phyloP scores from a whole-genome alignment of 1,140 invertebrate genomes.

The Aphelinus certus region DNA sequence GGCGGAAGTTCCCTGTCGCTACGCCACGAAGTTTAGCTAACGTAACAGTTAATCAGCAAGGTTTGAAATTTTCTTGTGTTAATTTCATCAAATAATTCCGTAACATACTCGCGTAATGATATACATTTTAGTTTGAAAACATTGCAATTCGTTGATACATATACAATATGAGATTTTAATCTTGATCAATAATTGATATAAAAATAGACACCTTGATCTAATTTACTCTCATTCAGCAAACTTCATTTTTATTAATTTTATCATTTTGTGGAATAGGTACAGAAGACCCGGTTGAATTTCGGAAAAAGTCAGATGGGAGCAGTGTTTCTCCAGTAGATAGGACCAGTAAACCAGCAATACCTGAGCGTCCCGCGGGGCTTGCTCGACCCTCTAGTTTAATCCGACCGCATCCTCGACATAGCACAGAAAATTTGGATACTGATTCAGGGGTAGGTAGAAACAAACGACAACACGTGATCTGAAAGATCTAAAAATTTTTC shows the following conservation, averaged over 20 bases:
- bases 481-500: background rate
- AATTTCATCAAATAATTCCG: slow-evolving; percentile 4
- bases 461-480: slow-evolving; percentile 5
- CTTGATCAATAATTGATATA: too few relatives aligned
- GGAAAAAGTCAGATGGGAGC: slow-evolving; percentile 56
- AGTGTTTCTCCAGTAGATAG: slow-evolving; percentile 48
- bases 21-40: slow-evolving; percentile 67
- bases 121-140: background rate
- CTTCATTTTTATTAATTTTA: too few relatives aligned
- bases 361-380: slow-evolving; percentile 75
- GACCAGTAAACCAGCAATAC: slow-evolving; percentile 74
- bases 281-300: slow-evolving; percentile 58
- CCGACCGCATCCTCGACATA: slow-evolving; percentile 57
- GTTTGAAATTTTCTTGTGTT: slow-evolving; percentile 9
- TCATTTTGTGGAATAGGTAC: background rate
- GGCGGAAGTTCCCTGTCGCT: slow-evolving; percentile 64
- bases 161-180: too few relatives aligned
- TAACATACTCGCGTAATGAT: background rate
- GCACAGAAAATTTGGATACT: slow-evolving; percentile 57
- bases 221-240: too few relatives aligned
- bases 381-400: slow-evolving; percentile 69
- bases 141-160: too few relatives aligned
- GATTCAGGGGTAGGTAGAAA: slow-evolving; percentile 60
- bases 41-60: slow-evolving; percentile 35
- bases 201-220: too few relatives aligned